Evolutionary conservation across 1,140 invertebrate genomes (phyloP), one percentile per base, ranked within the genome.

Genomic region (Acromyrmex charruanus): DNA sequence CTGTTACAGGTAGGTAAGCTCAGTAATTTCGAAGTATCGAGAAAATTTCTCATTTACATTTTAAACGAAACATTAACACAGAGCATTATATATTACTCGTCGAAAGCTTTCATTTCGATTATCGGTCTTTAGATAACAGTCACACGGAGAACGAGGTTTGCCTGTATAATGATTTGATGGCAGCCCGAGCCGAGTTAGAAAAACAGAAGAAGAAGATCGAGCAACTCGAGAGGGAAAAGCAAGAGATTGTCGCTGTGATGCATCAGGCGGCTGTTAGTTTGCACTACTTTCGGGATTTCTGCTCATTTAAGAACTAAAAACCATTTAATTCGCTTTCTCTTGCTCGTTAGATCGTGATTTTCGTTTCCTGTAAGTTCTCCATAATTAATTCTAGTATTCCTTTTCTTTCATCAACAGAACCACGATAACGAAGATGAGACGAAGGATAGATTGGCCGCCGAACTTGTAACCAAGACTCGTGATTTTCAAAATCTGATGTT

Each of bases 131-230:
- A 92, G 87, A 92, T 21, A 86, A 86, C 1, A 68, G 55, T 31
- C 89, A 93, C 18, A 84, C 92, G 16, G 91, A 93, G 14, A 93
- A 93, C 51, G 93, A 93, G 61, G 65, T 93, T 5, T 87, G 88
- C 2, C 35, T 93, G 59, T 93, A 85, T 66, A 90, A 91, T 35
- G 92, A 93, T n/a, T 59, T 93, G 0, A 74, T 90, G 49, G 72
- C 72, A 14, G 21, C 82, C 0, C 63, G 86, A n/a, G n/a, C 28
- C 0, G 59, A 82, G 14, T 12, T 93, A 5, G 49, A 84, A 0
- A 66, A 74, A 44, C 88, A 90, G 1, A 89, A 71, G n/a, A 77
- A 91, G 61, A 84, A 77, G 55, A 84, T 89, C 21, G 0, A 59
- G 9, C 82, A 91, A n/a, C 31, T 93, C 10, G 61, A 92, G 18